Conservation (phyloP, 2,113 vertebrate genomes). For the Alaudala cheleensis region DNA sequence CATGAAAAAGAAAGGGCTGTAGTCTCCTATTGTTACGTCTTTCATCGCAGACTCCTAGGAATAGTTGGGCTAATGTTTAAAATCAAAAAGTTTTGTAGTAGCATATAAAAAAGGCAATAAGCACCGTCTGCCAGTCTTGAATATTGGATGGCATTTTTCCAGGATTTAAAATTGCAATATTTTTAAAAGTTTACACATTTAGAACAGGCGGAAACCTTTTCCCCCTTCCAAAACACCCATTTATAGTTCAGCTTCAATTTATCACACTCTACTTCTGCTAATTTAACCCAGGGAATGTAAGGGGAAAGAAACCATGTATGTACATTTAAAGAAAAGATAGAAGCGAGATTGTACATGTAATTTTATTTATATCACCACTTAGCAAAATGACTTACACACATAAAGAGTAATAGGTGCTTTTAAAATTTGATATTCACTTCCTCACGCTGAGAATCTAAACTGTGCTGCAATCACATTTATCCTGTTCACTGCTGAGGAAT, state of each 20-base stretch:
- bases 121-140: background rate
- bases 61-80: background rate
- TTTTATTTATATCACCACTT: background rate
- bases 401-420: background rate
- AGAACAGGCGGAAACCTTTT: background rate
- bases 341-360: background rate
- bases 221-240: background rate
- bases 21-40: background rate
- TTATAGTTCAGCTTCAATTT: background rate
- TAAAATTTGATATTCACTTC: background rate
- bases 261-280: background rate
- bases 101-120: constrained; percentile 21
- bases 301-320: background rate
- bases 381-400: background rate
- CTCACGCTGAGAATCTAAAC: background rate
- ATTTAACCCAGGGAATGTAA: background rate
- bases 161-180: background rate
- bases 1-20: background rate
- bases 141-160: constrained; percentile 34
- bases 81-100: constrained; percentile 8
- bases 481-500: background rate
- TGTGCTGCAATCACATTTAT: background rate
- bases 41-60: background rate
- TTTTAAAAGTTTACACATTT: background rate
- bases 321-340: background rate